These are phyloP conservation scores for Actenoides hombroni DNA, from an alignment of 2,113 vertebrate genomes.

Conservation along the genomic window DNA sequence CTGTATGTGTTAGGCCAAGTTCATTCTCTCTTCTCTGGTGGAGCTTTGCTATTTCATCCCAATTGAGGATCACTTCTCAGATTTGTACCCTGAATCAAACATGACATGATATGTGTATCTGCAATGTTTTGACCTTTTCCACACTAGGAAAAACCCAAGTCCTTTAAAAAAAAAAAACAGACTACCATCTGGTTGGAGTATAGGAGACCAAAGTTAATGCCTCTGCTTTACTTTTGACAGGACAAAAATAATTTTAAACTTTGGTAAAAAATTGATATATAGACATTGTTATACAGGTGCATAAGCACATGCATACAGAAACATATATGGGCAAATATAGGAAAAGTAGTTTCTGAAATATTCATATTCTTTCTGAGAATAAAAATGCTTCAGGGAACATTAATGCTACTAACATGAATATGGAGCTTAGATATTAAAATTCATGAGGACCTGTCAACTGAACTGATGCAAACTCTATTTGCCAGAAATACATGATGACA, in stretches of 20 bases:
- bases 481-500: conserved; percentile 73
- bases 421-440: conserved; percentile 76
- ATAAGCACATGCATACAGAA: neutral
- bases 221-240: neutral
- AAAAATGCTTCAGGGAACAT: conserved; percentile 33
- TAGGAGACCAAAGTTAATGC: neutral
- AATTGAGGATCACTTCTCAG: neutral
- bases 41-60: neutral
- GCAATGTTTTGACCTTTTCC: neutral
- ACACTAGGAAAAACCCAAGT: neutral
- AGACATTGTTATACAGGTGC: neutral
- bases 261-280: neutral
- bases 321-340: neutral
- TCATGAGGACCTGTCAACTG: conserved; percentile 75
- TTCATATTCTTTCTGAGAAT: conserved; percentile 9
- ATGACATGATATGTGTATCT: neutral
- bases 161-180: neutral
- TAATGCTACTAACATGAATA: conserved; percentile 67
- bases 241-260: neutral
- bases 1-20: neutral
- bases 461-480: conserved; percentile 75
- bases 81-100: neutral
- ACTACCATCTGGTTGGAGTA: neutral
- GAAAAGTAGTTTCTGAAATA: conserved; percentile 22
- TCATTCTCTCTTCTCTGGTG: neutral